Evolutionary conservation across 2,797 vertebrate species (phyloP), one percentile per base, ranked within the genome.

Genomic region (Myripristis jacobus): DNA sequence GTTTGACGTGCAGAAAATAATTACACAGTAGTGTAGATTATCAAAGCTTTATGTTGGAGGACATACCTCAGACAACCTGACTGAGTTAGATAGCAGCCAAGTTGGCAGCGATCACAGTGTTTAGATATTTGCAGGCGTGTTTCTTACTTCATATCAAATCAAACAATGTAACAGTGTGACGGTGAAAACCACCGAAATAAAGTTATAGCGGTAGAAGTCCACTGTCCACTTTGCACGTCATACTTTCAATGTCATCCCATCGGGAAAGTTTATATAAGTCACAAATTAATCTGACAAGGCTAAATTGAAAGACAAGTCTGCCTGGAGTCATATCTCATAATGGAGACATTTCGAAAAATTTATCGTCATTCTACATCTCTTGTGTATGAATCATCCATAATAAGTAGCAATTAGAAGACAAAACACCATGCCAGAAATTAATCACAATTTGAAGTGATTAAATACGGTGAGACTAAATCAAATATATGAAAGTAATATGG

Each of bases 201-300:
- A 38, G 36, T 13, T 38, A 12, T 38, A 12, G 36, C 11, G 10
- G 9, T 38, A 38, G 11, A 3, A 6, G 3, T 29, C 10, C 6
- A 16, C 51, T 21, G 25, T 25, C 66, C 41, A 48, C 34, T 73
- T 61, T 63, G 46, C 60, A 70, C 50, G 21, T 60, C 6, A 0
- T 11, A 24, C 51, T 73, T 73, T 58, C 24, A 73, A 38, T 59
- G 72, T 46, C 75, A 71, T 1, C 6, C 29, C 5, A 4, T 47
- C 51, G 46, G 60, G 60, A 73, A 81, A 80, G 52, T 41, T 83
- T 71, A 36, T 67, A 8, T 29, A 24, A 73, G 43, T 81, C 72
- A 47, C 44, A 54, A 13, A 47, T 56, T 22, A 38, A 57, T 57
- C 53, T 46, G 69, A 67, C 68, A 50, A 63, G 59, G 36, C 70